Evolutionary conservation across 92 coral and sea anemone species (phyloP).

Genomic region (Galaxea fascicularis): DNA sequence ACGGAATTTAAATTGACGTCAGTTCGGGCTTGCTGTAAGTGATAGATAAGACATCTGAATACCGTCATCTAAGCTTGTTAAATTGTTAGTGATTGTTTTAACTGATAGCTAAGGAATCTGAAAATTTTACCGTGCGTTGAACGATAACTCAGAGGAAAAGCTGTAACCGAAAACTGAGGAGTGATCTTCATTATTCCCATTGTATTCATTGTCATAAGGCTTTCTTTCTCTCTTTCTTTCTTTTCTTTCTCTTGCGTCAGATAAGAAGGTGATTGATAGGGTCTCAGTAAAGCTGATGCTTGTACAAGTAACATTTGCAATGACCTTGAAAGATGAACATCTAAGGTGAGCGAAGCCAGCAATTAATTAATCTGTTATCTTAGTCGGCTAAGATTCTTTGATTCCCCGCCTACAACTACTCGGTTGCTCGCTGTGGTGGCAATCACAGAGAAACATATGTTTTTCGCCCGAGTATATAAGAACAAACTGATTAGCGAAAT

Average conservation of each 20-base stretch:
- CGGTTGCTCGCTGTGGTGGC: background rate
- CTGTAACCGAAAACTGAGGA: background rate
- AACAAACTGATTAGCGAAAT: background rate
- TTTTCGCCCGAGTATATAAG: background rate
- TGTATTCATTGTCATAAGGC: background rate
- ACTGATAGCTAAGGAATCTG: background rate
- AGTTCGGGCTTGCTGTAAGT: too few relatives aligned
- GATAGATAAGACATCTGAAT: too few relatives aligned
- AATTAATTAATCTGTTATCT: constrained; percentile 4
- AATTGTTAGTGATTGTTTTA: too few relatives aligned
- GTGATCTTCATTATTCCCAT: background rate
- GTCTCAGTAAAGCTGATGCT: background rate
- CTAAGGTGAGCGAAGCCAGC: background rate
- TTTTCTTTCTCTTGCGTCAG: too few relatives aligned
- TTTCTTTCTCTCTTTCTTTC: background rate
- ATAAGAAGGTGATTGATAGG: background rate
- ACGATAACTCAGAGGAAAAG: background rate
- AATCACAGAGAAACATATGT: constrained; percentile 21
- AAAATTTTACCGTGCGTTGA: background rate
- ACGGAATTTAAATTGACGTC: too few relatives aligned
- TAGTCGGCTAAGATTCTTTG: background rate
- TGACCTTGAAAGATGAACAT: background rate
- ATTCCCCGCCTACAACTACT: background rate
- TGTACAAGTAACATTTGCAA: background rate
- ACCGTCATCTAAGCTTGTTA: too few relatives aligned